These are phyloP conservation scores for Oenanthe oenanthe DNA, from an alignment of 2,113 vertebrate genomes.

Conservation along the genomic window DNA sequence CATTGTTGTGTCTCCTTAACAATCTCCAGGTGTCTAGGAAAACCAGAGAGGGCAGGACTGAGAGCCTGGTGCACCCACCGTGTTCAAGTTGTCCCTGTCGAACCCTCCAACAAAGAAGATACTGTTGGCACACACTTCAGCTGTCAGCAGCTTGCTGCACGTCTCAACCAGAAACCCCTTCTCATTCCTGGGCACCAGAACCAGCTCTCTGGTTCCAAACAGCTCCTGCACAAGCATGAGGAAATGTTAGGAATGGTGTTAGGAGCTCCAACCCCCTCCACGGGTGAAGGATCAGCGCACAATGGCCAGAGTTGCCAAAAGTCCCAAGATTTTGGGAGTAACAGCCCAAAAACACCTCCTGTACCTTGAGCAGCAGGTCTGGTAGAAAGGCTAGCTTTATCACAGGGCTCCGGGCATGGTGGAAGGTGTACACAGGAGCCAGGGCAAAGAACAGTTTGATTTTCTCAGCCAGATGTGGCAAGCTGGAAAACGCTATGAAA, in stretches of 20 bases:
- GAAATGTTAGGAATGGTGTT: no score
- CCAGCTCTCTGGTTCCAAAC: slow-evolving; percentile 1
- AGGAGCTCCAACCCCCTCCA: accelerated
- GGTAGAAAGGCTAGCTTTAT: slow-evolving; percentile 75
- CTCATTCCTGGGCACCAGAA: not conserved
- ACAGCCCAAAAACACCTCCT: not conserved
- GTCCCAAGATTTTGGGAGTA: not conserved
- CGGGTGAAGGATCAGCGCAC: not conserved
- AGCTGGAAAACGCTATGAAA: slow-evolving; percentile 88
- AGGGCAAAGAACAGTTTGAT: slow-evolving; percentile 86
- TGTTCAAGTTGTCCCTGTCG: not conserved
- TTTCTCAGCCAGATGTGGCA: slow-evolving; percentile 85
- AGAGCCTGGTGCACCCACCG: not conserved
- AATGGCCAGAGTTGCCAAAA: accelerated
- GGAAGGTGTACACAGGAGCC: slow-evolving; percentile 81
- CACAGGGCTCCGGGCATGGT: slow-evolving; percentile 70
- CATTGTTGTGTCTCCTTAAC: not conserved
- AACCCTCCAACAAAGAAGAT: not conserved
- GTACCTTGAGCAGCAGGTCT: slow-evolving; percentile 79
- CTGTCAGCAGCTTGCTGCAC: accelerated
- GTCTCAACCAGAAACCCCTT: accelerated
- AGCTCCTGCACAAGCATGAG: accelerated
- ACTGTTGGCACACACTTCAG: accelerated
- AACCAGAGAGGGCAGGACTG: not conserved
- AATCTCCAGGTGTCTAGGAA: not conserved